Evolutionary conservation across 92 coral and sea anemone genomes (phyloP).

Genomic region (Porites divaricata): DNA sequence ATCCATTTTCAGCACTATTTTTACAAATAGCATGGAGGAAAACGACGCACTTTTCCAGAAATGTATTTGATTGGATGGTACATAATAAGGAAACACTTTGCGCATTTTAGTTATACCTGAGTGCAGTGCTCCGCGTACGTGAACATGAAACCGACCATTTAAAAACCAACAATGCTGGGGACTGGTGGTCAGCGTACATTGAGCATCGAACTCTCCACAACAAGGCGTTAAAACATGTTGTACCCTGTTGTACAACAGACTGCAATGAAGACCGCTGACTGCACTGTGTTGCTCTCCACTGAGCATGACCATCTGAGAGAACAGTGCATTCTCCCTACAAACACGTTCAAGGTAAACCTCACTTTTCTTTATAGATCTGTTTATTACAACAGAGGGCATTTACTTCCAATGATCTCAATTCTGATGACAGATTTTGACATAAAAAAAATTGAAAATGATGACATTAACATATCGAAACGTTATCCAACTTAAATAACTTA

Average conservation of each 20-base stretch:
- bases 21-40: too few species aligned
- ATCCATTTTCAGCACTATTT: too few species aligned
- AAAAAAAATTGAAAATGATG: too few species aligned
- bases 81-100: too few species aligned
- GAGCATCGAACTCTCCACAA: constrained; percentile 44
- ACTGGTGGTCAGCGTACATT: constrained; percentile 65
- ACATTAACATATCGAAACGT: too few species aligned
- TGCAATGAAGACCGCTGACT: constrained; percentile 57
- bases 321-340: constrained; percentile 28
- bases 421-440: too few species aligned
- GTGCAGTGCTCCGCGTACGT: constrained; percentile 72
- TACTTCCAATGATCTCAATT: too few species aligned
- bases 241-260: constrained; percentile 54
- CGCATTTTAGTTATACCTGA: constrained; percentile 35
- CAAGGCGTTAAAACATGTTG: constrained; percentile 67
- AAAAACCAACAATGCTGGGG: constrained; percentile 68
- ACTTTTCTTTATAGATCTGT: background rate
- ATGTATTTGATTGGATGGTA: too few species aligned
- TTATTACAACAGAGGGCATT: background rate
- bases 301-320: constrained; percentile 23
- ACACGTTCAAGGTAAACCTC: background rate
- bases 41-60: too few species aligned
- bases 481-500: too few species aligned
- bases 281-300: constrained; percentile 53
- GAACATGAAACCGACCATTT: constrained; percentile 59